Base-by-base conservation (phyloP, 2,797 vertebrate species). In the Lacerta viridis region DNA sequence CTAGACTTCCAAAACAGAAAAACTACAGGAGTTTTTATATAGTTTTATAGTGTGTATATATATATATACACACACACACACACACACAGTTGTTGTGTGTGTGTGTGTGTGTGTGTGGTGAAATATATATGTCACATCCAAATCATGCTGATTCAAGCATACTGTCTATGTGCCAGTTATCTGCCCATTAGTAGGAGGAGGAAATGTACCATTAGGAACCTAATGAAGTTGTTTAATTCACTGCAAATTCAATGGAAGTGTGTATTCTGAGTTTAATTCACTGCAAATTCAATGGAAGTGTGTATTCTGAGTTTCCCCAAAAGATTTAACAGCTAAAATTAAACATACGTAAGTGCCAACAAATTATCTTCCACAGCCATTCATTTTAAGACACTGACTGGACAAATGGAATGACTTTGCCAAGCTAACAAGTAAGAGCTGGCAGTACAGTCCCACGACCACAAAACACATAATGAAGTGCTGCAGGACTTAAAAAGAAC, bases 361-460 rank as follows among this genome's bases (percentile, higher is more conserved):
- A 71, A 36, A 10, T 61, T 64, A 18, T 78, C 46, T 79, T 91
- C 50, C 88, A 89, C 80, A 25, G 8, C 74, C 39, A 13, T 90
- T 88, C 84, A 88, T 84, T 75, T 81, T 1, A 83, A 85, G 88
- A 39, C 41, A 90, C 74, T 78, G 80, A 43, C 41, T 88, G 80
- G 33, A 88, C 87, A 86, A n/a, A 90, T 89, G 88, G 0, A 87
- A 7, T 80, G 83, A 88, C 83, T 92, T 90, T 93, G 91, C 89
- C 50, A 85, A 94, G 83, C 88, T 94, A 93, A 92, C 89, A 90
- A 5, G 10, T 18, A 43, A 50, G 2, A 81, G 77, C n/a, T 84
- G 91, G 83, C 64, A 92, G 59, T 72, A 76, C 39, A 23, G 1
- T 84, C 74, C 81, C 66, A 69, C 25, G 50, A 8, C 20, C 43